A percentile compares a stretch with the other conserved stretches of the same genome.
Evolutionary conservation across 2,797 vertebrate species (phyloP).

Genomic region (Fistularia tabacaria): DNA sequence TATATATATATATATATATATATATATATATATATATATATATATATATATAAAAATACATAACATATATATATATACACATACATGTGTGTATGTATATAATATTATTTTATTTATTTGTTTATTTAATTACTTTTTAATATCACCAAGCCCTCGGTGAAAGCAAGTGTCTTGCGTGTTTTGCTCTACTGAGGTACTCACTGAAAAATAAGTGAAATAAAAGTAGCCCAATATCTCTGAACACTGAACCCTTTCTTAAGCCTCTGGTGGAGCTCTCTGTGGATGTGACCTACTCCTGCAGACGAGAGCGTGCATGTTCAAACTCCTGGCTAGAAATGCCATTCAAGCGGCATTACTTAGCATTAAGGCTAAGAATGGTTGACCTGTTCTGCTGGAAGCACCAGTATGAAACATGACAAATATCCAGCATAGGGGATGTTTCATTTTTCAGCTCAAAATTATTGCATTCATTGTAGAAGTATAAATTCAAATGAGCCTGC

Average conservation of each 20-base stretch:
- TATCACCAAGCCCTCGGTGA: too few species aligned
- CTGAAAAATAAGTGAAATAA: neutral
- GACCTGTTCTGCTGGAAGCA: conserved; percentile 4
- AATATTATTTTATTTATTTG: too few species aligned
- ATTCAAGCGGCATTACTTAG: conserved; percentile 30
- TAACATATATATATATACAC: too few species aligned
- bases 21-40: too few species aligned
- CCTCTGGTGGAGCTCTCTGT: conserved; percentile 2
- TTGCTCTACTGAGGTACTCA: neutral
- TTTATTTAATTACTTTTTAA: too few species aligned
- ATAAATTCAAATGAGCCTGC: conserved; percentile 4
- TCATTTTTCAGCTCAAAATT: neutral
- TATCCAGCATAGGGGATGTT: neutral
- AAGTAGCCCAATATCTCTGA: too few species aligned
- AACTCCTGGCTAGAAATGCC: conserved; percentile 30
- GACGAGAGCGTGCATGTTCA: conserved; percentile 4
- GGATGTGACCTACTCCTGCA: neutral
- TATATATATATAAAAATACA: too few species aligned
- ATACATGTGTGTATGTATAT: too few species aligned
- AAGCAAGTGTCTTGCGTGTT: neutral
- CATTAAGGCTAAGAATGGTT: conserved; percentile 12
- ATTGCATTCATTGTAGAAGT: neutral
- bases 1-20: too few species aligned
- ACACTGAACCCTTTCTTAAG: neutral
- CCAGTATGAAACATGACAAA: neutral